A percentile compares a stretch with the other conserved stretches of the same genome.
These are phyloP conservation scores for Porites divaricata DNA, from an alignment of 92 coral and sea anemone genomes.

Conservation along the genomic window DNA sequence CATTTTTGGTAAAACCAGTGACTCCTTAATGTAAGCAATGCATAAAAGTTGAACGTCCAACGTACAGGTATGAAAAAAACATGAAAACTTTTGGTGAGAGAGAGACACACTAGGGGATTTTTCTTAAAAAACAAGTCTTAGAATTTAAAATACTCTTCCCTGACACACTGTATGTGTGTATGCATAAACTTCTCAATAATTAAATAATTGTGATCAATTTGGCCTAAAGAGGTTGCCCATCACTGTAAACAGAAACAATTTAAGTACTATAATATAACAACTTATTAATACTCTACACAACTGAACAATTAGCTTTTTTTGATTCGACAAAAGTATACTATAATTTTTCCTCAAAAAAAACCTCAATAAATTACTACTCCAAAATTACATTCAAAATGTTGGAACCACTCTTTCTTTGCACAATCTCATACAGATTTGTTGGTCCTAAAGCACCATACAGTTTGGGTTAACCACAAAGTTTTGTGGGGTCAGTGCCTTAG, in stretches of 20 bases:
- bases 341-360: constrained; percentile 26
- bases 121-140: constrained; percentile 5
- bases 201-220: not conserved
- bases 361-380: constrained; percentile 9
- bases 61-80: not conserved
- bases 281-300: not conserved
- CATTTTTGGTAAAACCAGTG: no score
- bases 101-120: not conserved
- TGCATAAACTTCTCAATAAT: not conserved
- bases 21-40: not conserved
- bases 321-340: constrained; percentile 9
- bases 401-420: not conserved
- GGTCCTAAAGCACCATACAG: not conserved
- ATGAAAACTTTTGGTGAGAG: not conserved
- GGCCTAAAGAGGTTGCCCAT: not conserved
- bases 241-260: not conserved
- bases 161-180: not conserved
- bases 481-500: not conserved
- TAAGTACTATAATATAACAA: no score
- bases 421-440: not conserved
- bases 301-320: not conserved
- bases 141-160: not conserved
- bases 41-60: not conserved
- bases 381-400: constrained; percentile 2
- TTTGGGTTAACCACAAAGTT: not conserved